Conservation (phyloP, 2,797 vertebrate genomes). For the Serranus cabrilla region DNA sequence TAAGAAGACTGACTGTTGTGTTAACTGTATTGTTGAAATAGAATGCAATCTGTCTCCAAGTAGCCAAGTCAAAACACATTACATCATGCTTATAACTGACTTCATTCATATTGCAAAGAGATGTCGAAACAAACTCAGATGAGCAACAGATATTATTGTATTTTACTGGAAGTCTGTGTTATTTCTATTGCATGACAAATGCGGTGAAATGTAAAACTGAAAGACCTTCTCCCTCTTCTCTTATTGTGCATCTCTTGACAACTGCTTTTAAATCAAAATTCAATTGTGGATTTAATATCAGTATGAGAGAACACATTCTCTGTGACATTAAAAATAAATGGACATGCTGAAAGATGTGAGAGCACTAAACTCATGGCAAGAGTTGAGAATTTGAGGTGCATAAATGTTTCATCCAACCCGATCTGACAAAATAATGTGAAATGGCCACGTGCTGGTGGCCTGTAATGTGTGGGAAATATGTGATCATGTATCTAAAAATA, state of each 20-base stretch:
- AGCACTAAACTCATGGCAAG: neutral
- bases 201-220: neutral
- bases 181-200: neutral
- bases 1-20: neutral
- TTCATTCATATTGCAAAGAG: neutral
- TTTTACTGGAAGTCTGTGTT: neutral
- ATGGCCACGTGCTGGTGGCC: no score
- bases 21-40: constrained; percentile 13
- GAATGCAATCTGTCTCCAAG: neutral
- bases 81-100: neutral
- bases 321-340: neutral
- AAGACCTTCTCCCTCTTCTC: neutral
- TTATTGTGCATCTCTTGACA: neutral
- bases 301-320: neutral
- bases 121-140: neutral
- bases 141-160: constrained; percentile 2
- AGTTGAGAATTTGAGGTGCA: neutral
- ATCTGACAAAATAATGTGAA: no score
- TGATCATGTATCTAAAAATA: no score
- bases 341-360: neutral
- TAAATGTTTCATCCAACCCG: neutral
- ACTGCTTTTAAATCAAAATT: neutral
- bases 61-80: neutral
- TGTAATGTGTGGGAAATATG: no score
- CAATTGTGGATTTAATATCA: neutral